phyloP scores from a whole-genome alignment of 2,113 vertebrate species.

The Eidolon helvum region DNA sequence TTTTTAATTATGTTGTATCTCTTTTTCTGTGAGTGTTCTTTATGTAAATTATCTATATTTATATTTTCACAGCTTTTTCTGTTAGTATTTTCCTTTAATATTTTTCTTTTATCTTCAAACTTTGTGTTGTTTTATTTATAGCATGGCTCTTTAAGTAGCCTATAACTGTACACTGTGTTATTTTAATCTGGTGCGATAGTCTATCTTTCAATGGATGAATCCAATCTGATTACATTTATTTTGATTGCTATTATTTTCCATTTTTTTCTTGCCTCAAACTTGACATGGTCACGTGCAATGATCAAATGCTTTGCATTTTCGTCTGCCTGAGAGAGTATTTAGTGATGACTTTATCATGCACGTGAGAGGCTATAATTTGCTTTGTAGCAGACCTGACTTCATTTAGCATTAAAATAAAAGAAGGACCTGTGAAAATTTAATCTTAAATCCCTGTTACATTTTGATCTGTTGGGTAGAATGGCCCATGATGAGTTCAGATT shows the following conservation, averaged over 20 bases:
- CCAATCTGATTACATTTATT: neutral
- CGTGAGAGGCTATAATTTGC: neutral
- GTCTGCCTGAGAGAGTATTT: neutral
- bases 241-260: neutral
- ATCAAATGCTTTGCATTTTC: neutral
- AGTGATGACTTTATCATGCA: neutral
- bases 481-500: neutral
- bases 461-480: neutral
- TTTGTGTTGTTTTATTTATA: neutral
- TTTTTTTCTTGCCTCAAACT: neutral
- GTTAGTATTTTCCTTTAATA: neutral
- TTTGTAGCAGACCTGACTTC: neutral
- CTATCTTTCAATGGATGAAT: neutral
- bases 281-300: neutral
- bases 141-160: neutral
- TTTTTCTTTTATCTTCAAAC: neutral
- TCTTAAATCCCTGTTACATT: neutral
- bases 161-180: neutral
- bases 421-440: neutral
- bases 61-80: neutral
- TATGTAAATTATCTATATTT: neutral
- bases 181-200: neutral
- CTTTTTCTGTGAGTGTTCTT: neutral
- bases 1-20: neutral
- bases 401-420: neutral